Percentiles rank a stretch among this genome's conserved stretches.
These are phyloP conservation scores for Apodemus sylvaticus DNA, from an alignment of 2,113 vertebrate species.

Conservation along the genomic window DNA sequence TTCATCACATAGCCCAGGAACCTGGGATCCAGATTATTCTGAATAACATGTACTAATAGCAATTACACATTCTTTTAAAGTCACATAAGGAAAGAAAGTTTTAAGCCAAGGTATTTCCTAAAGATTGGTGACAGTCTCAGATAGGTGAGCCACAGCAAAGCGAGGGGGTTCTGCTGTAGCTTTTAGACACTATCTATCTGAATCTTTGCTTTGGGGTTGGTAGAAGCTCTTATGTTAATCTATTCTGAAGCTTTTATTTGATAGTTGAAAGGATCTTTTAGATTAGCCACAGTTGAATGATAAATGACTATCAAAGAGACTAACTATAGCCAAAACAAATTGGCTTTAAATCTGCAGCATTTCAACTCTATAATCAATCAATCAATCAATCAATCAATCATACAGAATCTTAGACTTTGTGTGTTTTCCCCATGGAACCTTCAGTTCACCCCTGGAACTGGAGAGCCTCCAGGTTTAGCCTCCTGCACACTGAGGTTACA, in stretches of 20 bases:
- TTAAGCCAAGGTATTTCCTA: not conserved
- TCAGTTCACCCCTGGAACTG: not conserved
- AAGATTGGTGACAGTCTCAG: not conserved
- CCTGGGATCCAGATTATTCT: not conserved
- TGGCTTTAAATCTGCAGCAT: not conserved
- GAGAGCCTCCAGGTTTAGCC: not conserved
- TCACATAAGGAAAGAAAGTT: not conserved
- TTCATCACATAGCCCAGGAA: not conserved
- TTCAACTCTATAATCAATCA: not conserved
- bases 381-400: not conserved
- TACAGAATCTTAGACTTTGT: not conserved
- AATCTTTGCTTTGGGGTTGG: not conserved
- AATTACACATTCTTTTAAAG: not conserved
- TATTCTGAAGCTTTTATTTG: not conserved
- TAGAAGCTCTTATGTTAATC: not conserved
- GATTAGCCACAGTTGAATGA: not conserved
- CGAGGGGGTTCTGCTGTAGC: too few species aligned
- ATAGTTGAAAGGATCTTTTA: not conserved
- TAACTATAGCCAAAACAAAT: not conserved
- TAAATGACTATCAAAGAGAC: not conserved
- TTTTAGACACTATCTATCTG: not conserved
- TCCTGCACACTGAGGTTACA: not conserved
- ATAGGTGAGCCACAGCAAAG: not conserved
- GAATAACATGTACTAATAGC: not conserved
- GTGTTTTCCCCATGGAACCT: not conserved